Evolutionary conservation across 2,113 vertebrate species (phyloP), one percentile per base, ranked within the genome.

Genomic region (Hydrolagus affinis): DNA sequence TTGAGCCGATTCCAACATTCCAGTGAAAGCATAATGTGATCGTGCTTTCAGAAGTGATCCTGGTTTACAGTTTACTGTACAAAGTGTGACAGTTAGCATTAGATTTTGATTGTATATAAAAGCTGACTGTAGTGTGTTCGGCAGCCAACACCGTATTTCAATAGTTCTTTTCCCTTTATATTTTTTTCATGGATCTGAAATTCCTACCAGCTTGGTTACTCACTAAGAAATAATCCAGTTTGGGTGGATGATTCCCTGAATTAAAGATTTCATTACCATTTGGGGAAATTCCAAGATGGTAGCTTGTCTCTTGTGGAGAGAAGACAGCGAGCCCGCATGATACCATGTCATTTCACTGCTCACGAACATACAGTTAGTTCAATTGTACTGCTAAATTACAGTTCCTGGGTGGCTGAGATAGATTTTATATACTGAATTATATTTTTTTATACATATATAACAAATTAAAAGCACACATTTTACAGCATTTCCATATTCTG

Each of bases 261-360:
- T 80, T 64, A 80, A 80, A 80, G 62, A 25, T 25, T 64, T 80
- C 60, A 17, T 28, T 80, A 60, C 15, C 30, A 9, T 15, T 64
- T 62, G 15, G 11, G 60, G 60, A 23, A 83, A 28, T 66, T 83
- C 30, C 60, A 64, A 83, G 77, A 62, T 83, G 60, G 14, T 83
- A 64, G 77, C 8, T 11, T 14, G 30, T 83, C 23, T 30, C 10
- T 12, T 64, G 2, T 30, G 2, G 56, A 76, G 56, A 75, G 17
- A 77, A 73, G 72, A 74, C 25, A 30, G 21, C 25, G 56, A 78
- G 57, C 23, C 25, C 60, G 44, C 72, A 83, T 83, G 77, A 28
- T 62, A 17, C 25, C 25, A 83, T 83, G 12, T 64, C 66, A 66
- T n/a, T 66, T 83, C 66, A 83, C 10, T 83, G 25, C 14, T 62